Evolutionary conservation across 2,888 invertebrate species (phyloP), one percentile per base, ranked within the genome.

Genomic region (Tipula confusa): DNA sequence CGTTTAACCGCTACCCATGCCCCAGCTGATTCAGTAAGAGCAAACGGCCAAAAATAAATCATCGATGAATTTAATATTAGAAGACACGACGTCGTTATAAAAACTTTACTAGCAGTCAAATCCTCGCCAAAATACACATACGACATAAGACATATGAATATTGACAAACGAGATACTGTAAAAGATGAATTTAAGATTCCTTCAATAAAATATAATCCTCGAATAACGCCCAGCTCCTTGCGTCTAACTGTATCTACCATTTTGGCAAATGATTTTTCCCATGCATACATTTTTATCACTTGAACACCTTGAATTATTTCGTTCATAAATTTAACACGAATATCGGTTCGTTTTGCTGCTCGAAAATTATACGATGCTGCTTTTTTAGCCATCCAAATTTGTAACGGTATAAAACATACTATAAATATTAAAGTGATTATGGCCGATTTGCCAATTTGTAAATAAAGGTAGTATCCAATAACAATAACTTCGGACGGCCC

Each of bases 231-330:
- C 87, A 95, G 92, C 89, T 95, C 95, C 87, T 93, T 93, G 85
- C 93, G 92, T 86, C 97, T 91, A 0, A 96, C 93, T 43, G 92
- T 90, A 5, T 93, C 93, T 6, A 97, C 93, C 33, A 96, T 91
- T 48, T 91, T 91, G 0, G 93, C 93, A 87, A 96, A 96, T 0
- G 95, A 94, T 43, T 92, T 92, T 88, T 97, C 97, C 94, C 96
- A 97, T 0, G 95, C 94, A 87, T 96, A 96, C 96, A 96, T 96
- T 88, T 97, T 97, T 85, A 97, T 95, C 0, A 96, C 94, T 84
- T 95, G 93, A 86, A 97, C 95, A 2, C 95, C 96, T 84, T 93
- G 93, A 38, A 97, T 93, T 0, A 96, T 94, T 88, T 97, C 98
- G 87, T 95, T 96, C 96, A 98, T 97, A 0, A 97, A 88, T 29